Conservation (phyloP, 2,888 invertebrate genomes). For the Drosophila affinis region DNA sequence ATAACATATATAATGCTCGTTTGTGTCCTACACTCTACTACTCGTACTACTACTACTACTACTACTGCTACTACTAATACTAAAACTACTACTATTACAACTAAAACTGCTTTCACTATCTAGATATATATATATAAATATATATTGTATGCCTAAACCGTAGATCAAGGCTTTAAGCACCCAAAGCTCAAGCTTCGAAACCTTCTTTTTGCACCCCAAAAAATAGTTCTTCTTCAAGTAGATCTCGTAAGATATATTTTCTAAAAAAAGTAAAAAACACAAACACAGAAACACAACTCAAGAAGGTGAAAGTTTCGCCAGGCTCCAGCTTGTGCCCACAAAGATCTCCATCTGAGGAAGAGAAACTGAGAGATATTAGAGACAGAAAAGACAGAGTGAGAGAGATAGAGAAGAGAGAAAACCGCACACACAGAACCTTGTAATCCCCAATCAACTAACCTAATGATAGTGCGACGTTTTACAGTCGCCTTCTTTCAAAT, state of each 20-base stretch:
- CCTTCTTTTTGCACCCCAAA: slow-evolving; percentile 38
- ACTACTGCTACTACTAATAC: slow-evolving; percentile 1
- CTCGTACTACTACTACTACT: slow-evolving; percentile 14
- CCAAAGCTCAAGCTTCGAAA: slow-evolving; percentile 40
- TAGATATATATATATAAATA: slow-evolving; percentile 22
- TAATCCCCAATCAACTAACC: slow-evolving; percentile 85
- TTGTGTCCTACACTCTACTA: slow-evolving; percentile 52
- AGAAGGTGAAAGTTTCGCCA: slow-evolving; percentile 16
- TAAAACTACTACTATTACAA: slow-evolving; percentile 6
- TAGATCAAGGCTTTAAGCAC: slow-evolving; percentile 42
- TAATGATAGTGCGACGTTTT: slow-evolving; percentile 87
- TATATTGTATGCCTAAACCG: not conserved
- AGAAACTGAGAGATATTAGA: slow-evolving; percentile 3
- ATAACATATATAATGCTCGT: slow-evolving; percentile 24
- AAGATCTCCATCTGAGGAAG: slow-evolving; percentile 15
- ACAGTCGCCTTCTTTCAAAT: slow-evolving; percentile 99
- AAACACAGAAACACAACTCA: slow-evolving; percentile 29
- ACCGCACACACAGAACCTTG: slow-evolving; percentile 84
- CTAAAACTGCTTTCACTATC: slow-evolving; percentile 42
- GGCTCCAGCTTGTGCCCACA: slow-evolving; percentile 24
- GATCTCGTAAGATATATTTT: slow-evolving; percentile 36
- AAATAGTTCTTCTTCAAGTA: slow-evolving; percentile 21
- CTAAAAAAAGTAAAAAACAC: slow-evolving; percentile 10
- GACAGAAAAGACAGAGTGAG: slow-evolving; percentile 33
- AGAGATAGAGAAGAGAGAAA: slow-evolving; percentile 47